A percentile compares a stretch with the other conserved stretches of the same genome.
phyloP scores from a whole-genome alignment of 1,140 invertebrate species.

The Ips nitidus region DNA sequence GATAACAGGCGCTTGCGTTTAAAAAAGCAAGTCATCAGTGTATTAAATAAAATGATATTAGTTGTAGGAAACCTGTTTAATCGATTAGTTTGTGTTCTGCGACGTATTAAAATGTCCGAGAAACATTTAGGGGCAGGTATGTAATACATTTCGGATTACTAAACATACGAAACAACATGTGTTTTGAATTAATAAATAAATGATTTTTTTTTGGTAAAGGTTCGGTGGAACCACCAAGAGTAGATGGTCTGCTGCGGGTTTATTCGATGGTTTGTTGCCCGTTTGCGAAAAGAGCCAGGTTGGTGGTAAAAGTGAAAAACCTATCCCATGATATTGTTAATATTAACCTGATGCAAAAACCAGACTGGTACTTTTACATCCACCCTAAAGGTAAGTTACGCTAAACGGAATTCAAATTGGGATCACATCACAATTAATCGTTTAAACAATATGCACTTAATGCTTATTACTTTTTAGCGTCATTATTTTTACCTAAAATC shows the following conservation, averaged over 20 bases:
- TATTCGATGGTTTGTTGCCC: constrained; percentile 92
- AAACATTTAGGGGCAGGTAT: background rate
- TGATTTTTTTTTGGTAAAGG: constrained; percentile 53
- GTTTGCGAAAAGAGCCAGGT: constrained; percentile 79
- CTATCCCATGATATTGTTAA: constrained; percentile 85
- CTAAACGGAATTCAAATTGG: background rate
- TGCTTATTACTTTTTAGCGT: no score
- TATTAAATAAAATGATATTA: no score
- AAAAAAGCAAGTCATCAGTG: no score
- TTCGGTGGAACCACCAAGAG: constrained; percentile 61
- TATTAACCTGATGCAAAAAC: constrained; percentile 75
- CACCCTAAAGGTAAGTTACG: constrained; percentile 53
- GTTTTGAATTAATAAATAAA: background rate
- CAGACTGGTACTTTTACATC: constrained; percentile 76
- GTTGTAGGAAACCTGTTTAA: no score
- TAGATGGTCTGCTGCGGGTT: constrained; percentile 69
- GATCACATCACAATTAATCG: no score
- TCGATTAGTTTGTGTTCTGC: no score
- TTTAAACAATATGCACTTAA: no score
- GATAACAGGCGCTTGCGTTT: no score
- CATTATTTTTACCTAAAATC: no score
- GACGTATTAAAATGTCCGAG: background rate
- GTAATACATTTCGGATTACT: background rate
- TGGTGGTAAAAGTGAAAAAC: constrained; percentile 80
- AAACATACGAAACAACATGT: no score